Evolutionary conservation across 2,888 invertebrate genomes (phyloP), one percentile per base, ranked within the genome.

Genomic region (Dicranocentrus wangi): DNA sequence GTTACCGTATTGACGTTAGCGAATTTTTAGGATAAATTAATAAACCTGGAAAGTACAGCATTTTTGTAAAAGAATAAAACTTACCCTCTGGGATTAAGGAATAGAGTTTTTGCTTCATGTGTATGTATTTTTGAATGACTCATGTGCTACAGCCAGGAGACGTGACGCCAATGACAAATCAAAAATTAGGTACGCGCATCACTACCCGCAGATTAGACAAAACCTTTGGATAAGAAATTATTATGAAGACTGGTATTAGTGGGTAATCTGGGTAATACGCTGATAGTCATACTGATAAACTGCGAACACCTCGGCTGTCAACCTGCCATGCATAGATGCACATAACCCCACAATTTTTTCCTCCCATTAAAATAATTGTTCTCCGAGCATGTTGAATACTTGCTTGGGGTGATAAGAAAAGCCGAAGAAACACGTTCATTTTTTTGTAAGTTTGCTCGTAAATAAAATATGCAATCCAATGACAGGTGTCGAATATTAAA

Each of bases 151-250:
- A n/a, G n/a, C 47, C 47, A n/a, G 17, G 13, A 63, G 55, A 66
- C 73, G 73, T 75, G 73, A 66, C 55, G 55, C 65, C 25, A 75
- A 75, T 75, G 73, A 43, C 65, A 75, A 75, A 65, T 65, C 55
- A 55, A 55, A 55, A 47, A 7, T 7, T 32, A 32, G 32, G 32
- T 32, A 32, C 32, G n/a, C 32, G 32, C 10, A 10, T n/a, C n/a
- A n/a, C 60, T 47, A 61, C 55, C 39, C 43, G 42, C 19, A 39
- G 23, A 60, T 25, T 17, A 71, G 39, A 58, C 43, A 21, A 15
- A 43, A 3, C 43, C 39, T 71, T 71, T 58, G 1, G 58, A 71
- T 71, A 60, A 71, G 42, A 58, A 2, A 42, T 47, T 17, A n/a
- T 10, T 47, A n/a, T 10, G n/a, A 47, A 47, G 5, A 47, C 47